Percentiles rank a stretch among this genome's conserved stretches.
Conservation (phyloP, 2,797 vertebrate genomes). For the Pagetopsis macropterus region DNA sequence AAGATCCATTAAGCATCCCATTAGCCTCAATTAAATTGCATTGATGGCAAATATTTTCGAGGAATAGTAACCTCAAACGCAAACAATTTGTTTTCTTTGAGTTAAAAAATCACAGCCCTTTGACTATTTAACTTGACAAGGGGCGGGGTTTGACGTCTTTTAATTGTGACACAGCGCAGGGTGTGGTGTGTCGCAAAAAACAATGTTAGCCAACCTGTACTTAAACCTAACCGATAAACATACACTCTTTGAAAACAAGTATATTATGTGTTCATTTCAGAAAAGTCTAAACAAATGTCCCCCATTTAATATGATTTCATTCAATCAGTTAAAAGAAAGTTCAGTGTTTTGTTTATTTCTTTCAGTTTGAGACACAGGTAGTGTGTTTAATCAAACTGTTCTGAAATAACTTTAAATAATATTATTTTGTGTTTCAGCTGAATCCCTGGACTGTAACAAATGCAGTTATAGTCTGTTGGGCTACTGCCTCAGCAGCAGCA, state of each 20-base stretch:
- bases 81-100: background rate
- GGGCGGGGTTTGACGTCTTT: background rate
- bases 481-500: background rate
- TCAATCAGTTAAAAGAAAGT: too few species aligned
- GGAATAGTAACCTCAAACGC: too few species aligned
- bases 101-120: background rate
- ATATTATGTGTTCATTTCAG: background rate
- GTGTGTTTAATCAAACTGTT: too few species aligned
- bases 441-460: constrained; percentile 75
- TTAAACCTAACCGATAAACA: too few species aligned
- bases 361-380: constrained; percentile 1
- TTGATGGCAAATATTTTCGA: background rate
- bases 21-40: background rate
- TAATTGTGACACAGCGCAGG: background rate
- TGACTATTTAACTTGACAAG: background rate
- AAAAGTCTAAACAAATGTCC: background rate
- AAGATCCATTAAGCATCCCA: background rate
- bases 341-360: background rate
- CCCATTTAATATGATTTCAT: too few species aligned
- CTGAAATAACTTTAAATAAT: background rate
- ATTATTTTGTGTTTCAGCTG: constrained; percentile 64
- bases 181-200: background rate
- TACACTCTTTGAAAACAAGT: background rate
- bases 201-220: background rate
- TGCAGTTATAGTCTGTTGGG: constrained; percentile 40